These are phyloP conservation scores for Hydrocynus forskahlii DNA, from an alignment of 2,797 vertebrate genomes.

Conservation along the genomic window DNA sequence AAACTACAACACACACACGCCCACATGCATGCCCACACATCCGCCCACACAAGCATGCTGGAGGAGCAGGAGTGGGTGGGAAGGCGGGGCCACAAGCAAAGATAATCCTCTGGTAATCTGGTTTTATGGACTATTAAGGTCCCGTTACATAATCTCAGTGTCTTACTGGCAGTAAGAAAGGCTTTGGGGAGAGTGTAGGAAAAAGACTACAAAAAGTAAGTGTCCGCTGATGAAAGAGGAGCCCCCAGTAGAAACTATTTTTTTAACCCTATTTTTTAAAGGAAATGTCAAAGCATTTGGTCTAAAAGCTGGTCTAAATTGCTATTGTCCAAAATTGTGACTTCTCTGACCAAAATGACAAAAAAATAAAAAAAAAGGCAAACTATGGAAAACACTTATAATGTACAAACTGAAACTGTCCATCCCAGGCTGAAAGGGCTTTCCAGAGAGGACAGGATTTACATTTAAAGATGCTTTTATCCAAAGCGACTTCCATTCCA, in stretches of 20 bases:
- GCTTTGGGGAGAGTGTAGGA: conserved; percentile 27
- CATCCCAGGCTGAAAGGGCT: too few relatives aligned
- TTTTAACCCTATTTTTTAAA: too few relatives aligned
- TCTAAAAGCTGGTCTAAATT: too few relatives aligned
- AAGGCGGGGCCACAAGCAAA: conserved; percentile 69
- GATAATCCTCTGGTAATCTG: conserved; percentile 82
- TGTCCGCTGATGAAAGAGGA: neutral
- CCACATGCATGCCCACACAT: conserved; percentile 45
- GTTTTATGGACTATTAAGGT: conserved; percentile 77
- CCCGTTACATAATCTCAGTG: conserved; percentile 78
- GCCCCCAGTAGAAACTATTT: neutral
- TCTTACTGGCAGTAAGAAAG: conserved; percentile 72
- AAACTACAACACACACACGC: conserved; percentile 10
- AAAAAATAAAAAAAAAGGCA: too few relatives aligned
- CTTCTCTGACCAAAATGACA: too few relatives aligned
- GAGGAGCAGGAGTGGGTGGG: conserved; percentile 47
- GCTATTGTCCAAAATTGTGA: too few relatives aligned
- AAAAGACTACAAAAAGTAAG: neutral
- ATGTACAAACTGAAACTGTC: too few relatives aligned
- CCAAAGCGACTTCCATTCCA: too few relatives aligned
- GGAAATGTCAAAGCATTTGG: too few relatives aligned
- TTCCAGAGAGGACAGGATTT: too few relatives aligned
- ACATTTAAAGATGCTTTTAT: too few relatives aligned
- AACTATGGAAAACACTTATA: too few relatives aligned
- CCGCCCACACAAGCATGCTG: conserved; percentile 40